Conservation (phyloP, 2,113 vertebrate species). For the Pica pica region DNA sequence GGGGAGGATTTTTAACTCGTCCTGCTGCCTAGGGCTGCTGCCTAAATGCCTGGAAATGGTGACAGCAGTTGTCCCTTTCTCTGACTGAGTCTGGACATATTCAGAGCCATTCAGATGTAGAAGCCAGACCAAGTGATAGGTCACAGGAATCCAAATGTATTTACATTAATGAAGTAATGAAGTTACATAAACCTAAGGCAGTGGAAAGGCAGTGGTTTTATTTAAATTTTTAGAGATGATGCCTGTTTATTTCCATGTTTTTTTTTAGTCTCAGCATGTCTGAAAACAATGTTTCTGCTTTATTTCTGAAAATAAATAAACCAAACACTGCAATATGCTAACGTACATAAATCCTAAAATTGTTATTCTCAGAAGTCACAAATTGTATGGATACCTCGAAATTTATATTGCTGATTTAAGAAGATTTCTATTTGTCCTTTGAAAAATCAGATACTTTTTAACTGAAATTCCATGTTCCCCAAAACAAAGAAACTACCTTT, state of each 20-base stretch:
- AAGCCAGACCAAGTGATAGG: background rate
- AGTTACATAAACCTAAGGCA: background rate
- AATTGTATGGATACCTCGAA: background rate
- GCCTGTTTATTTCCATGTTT: background rate
- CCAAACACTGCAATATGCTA: background rate
- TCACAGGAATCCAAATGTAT: background rate
- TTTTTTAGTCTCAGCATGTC: background rate
- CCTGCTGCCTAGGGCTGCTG: background rate
- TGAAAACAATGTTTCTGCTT: background rate
- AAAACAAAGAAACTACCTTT: background rate
- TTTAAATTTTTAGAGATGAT: background rate
- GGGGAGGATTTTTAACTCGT: background rate
- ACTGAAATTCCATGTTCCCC: background rate
- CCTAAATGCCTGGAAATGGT: background rate
- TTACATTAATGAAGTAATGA: background rate
- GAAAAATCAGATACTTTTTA: background rate
- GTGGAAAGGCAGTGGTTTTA: background rate
- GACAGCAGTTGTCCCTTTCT: background rate
- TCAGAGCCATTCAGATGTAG: background rate
- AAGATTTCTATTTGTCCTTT: background rate
- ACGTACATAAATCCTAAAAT: background rate
- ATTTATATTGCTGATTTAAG: background rate
- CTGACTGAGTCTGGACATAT: fast-evolving
- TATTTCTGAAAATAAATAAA: background rate
- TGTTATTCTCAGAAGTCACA: background rate